Conservation (phyloP, 1,140 invertebrate genomes). For the Drosophila hydei region DNA sequence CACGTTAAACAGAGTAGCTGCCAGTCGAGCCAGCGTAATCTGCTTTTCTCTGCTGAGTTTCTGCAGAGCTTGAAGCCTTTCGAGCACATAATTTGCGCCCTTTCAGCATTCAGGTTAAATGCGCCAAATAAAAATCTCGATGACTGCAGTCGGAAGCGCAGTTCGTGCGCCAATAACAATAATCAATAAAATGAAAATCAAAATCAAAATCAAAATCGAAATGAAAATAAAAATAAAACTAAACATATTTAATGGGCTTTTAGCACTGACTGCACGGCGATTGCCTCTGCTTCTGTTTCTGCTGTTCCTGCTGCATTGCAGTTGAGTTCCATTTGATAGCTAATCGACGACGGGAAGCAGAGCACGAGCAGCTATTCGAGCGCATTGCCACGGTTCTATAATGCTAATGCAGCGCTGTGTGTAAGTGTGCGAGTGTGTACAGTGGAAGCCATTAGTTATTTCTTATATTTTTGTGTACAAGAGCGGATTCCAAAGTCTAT, state of each 20-base stretch:
- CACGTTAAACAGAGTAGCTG: neutral
- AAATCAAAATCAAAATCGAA: slow-evolving; percentile 15
- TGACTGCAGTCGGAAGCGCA: slow-evolving; percentile 6
- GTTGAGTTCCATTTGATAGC: slow-evolving; percentile 26
- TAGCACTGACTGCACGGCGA: slow-evolving; percentile 16
- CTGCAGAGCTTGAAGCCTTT: slow-evolving; percentile 1
- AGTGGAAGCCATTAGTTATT: neutral
- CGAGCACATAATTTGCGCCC: slow-evolving; percentile 3
- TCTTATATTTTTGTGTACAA: neutral
- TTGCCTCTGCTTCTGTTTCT: slow-evolving; percentile 18
- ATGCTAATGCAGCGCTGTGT: slow-evolving; percentile 20
- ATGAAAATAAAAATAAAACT: slow-evolving; percentile 43
- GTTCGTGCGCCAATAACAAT: slow-evolving; percentile 36
- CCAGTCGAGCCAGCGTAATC: neutral
- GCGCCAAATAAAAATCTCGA: slow-evolving; percentile 7
- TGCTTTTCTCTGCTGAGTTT: neutral
- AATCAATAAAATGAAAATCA: slow-evolving; percentile 40
- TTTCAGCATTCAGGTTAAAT: slow-evolving; percentile 14
- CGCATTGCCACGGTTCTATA: slow-evolving; percentile 40
- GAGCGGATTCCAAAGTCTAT: no score
- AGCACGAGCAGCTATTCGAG: slow-evolving; percentile 5
- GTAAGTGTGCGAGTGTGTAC: neutral
- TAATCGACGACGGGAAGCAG: slow-evolving; percentile 25
- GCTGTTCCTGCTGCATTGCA: slow-evolving; percentile 10
- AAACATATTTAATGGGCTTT: slow-evolving; percentile 59